Conservation (phyloP, 2,113 vertebrate species). For the Andinoacara biseriatus region DNA sequence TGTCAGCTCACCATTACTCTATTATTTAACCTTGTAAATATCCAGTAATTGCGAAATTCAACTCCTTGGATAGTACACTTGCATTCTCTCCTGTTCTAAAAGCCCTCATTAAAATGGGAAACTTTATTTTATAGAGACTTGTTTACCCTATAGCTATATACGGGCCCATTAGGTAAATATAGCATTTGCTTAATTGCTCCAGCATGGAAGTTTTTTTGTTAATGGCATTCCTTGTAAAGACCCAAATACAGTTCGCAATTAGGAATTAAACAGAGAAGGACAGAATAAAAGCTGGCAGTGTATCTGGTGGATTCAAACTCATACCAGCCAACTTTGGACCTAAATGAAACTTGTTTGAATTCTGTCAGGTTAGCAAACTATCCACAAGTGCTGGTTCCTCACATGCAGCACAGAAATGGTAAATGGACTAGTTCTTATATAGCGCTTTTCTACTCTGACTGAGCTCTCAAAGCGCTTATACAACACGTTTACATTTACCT, state of each 20-base stretch:
- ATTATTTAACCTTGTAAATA: constrained; percentile 68
- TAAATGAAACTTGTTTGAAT: neutral
- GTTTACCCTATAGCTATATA: constrained; percentile 61
- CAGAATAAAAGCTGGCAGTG: neutral
- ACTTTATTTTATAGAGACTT: constrained; percentile 68
- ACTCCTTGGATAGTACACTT: constrained; percentile 45
- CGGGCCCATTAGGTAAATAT: constrained; percentile 63
- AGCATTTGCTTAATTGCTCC: constrained; percentile 67
- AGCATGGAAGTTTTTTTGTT: constrained; percentile 56
- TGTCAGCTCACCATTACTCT: constrained; percentile 42
- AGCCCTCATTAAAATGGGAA: constrained; percentile 62
- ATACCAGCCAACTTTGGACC: neutral
- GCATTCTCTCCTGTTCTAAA: constrained; percentile 45
- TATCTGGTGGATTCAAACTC: neutral
- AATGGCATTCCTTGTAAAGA: constrained; percentile 58
- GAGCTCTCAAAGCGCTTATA: too few relatives aligned
- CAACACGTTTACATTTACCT: too few relatives aligned
- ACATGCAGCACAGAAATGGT: neutral
- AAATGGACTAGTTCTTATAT: too few relatives aligned
- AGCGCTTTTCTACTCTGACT: too few relatives aligned
- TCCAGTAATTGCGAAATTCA: constrained; percentile 50
- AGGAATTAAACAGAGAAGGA: constrained; percentile 7
- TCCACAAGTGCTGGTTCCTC: neutral
- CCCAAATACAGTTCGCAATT: constrained; percentile 28
- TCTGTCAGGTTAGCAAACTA: neutral